A percentile compares a stretch with the other conserved stretches of the same genome.
phyloP scores from a whole-genome alignment of 2,888 invertebrate genomes.

The Hypselothyrea guttata region DNA sequence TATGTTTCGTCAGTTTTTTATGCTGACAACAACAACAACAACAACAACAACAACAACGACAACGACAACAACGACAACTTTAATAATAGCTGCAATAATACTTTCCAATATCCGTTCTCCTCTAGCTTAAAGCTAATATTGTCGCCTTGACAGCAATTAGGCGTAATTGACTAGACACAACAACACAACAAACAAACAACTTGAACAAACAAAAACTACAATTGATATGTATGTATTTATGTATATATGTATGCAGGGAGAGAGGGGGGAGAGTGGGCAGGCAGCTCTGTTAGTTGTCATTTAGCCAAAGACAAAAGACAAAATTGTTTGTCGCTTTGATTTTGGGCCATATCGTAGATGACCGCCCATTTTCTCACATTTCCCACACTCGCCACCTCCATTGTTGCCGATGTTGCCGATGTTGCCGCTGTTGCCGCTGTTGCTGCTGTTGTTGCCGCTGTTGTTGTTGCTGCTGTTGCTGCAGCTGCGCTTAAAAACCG shows the following conservation, averaged over 20 bases:
- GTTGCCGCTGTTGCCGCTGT: slow-evolving; percentile 27
- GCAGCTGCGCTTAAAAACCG: slow-evolving; percentile 46
- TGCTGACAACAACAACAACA: slow-evolving; percentile 23
- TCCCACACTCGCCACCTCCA: slow-evolving; percentile 37
- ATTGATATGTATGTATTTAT: neutral
- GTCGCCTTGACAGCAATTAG: slow-evolving; percentile 64
- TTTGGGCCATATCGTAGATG: slow-evolving; percentile 14
- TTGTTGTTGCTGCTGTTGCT: slow-evolving; percentile 21
- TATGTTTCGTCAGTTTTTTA: neutral
- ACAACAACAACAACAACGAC: slow-evolving; percentile 1
- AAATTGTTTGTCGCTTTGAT: slow-evolving; percentile 21
- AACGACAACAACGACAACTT: slow-evolving; percentile 1
- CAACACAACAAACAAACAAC: slow-evolving; percentile 3
- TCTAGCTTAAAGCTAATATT: slow-evolving; percentile 15
- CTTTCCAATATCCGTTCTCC: slow-evolving; percentile 30
- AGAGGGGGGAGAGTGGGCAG: no score
- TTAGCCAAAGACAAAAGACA: slow-evolving; percentile 47
- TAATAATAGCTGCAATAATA: neutral
- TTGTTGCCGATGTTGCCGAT: slow-evolving; percentile 23
- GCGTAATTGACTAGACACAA: slow-evolving; percentile 51
- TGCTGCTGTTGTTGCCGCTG: slow-evolving; percentile 22
- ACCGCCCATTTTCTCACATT: slow-evolving; percentile 15
- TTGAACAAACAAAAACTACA: neutral
- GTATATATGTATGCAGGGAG: neutral
- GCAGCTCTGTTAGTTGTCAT: slow-evolving; percentile 30